Evolutionary conservation across 1,140 invertebrate species (phyloP), one percentile per base, ranked within the genome.

Genomic region (Plectrocnemia conspersa): DNA sequence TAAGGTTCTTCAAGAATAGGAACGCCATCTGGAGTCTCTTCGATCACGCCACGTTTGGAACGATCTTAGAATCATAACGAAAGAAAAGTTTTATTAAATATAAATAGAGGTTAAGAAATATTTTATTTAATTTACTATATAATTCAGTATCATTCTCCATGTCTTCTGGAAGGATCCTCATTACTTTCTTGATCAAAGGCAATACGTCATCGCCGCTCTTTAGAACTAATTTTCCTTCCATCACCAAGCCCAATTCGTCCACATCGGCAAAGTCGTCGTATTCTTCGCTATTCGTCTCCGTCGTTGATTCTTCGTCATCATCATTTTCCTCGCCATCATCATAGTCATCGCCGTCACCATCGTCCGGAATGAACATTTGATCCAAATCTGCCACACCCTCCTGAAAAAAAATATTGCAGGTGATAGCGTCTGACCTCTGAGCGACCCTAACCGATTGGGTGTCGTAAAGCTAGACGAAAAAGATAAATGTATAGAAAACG

Each of bases 1-100:
- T 62, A 62, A 18, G 59, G 42, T 24, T 62, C 59, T 1, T 45
- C 55, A 5, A 58, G 10, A 2, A 62, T 47, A 11, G 56, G 56
- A 1, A 62, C 52, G 16, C 59, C 59, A 21, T 62, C 52, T 15
- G 52, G 11, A 13, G 59, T 62, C 23, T 52, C 40, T 2, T 15
- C 38, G 15, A 61, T 33, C 6, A 61, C 25, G 6, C 58, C 52
- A 21, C 59, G 27, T 38, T 47, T 62, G 3, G 52, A 42, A 9
- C 59, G 59, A 47, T 46, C 59, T 62, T 27, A 32, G 25, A 50
- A 16, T 38, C 3, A 3, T 16, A 18, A 41, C 16, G n/a, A 11
- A 33, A 33, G 2, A 33, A 7, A 7, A 29, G n/a, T 29, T 29
- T 6, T 6, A 29, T 7, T 7, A 29, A 29, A 29, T 7, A 29